phyloP scores from a whole-genome alignment of 2,113 vertebrate species.

The Urocolius indicus region DNA sequence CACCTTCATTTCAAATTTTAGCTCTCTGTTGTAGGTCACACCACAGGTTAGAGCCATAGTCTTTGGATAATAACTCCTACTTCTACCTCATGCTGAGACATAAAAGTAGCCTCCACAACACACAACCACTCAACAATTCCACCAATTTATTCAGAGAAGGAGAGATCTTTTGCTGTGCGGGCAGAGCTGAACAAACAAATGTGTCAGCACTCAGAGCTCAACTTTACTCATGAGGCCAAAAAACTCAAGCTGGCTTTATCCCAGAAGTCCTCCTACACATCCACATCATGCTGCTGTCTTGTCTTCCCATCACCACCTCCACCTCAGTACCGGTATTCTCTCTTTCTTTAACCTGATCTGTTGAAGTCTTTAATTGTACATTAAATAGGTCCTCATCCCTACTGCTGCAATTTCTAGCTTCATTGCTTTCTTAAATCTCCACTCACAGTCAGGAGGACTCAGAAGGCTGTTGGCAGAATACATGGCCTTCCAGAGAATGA shows the following conservation, averaged over 20 bases:
- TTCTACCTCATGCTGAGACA: not conserved
- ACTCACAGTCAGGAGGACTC: not conserved
- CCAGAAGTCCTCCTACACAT: conserved; percentile 40
- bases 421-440: not conserved
- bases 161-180: not conserved
- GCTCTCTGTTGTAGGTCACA: not conserved
- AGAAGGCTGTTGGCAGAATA: not conserved
- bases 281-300: conserved; percentile 36
- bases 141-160: conserved; percentile 1
- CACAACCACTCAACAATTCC: not conserved
- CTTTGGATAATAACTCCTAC: not conserved
- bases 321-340: conserved; percentile 28
- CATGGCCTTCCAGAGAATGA: not conserved
- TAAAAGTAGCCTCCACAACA: not conserved
- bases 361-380: conserved; percentile 17
- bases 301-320: conserved; percentile 66
- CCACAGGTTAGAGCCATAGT: not conserved
- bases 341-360: not conserved
- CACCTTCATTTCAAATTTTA: not conserved
- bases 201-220: conserved; percentile 45
- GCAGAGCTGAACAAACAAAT: conserved; percentile 41
- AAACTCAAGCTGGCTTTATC: conserved; percentile 31
- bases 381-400: not conserved
- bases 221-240: conserved; percentile 49
- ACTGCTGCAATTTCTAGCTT: not conserved